Evolutionary conservation across 2,888 invertebrate genomes (phyloP), one percentile per base, ranked within the genome.

Genomic region (Dysmachus trigonus): DNA sequence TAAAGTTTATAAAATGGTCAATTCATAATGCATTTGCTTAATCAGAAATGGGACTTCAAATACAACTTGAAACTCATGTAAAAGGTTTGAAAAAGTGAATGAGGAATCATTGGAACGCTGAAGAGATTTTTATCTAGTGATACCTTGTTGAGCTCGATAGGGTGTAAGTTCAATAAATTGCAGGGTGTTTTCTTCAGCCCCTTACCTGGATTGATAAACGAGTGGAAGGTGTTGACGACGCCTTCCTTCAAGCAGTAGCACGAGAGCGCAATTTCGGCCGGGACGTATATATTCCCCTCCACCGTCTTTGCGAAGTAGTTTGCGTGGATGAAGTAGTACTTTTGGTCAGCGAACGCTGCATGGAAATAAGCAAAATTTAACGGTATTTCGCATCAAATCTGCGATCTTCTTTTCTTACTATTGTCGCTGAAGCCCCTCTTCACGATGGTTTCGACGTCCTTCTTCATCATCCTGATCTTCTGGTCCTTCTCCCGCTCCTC

Each of bases 241-340:
- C 94, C 94, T 1, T 92, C 88, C 72, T 90, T 88, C 0, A 94
- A 87, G 0, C 92, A 92, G 88, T 92, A 94, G 88, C 92, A 90
- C 15, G 91, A 91, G 0, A 94, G 87, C 0, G 93, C 92, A 71
- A 94, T 91, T 89, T 94, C 94, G 0, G 93, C 94, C 0, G 94
- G 94, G 18, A 91, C 90, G 88, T 92, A 93, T 1, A 90, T 86
- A 0, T 77, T 51, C 0, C 87, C 88, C 2, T 88, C 88, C 0
- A 88, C 47, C 0, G 90, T 89, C 87, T 90, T 91, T 0, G 89
- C 89, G 91, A 85, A 92, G 83, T 90, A 92, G 30, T 92, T 92
- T 0, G 90, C 91, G 85, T 90, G 90, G 0, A 89, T 89, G 71
- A 92, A 91, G 2, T 89, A 88, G 30, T 90, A 92, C 0, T 88